A percentile compares a stretch with the other conserved stretches of the same genome.
Conservation (phyloP, 2,113 vertebrate species). For the Nettapus auritus region DNA sequence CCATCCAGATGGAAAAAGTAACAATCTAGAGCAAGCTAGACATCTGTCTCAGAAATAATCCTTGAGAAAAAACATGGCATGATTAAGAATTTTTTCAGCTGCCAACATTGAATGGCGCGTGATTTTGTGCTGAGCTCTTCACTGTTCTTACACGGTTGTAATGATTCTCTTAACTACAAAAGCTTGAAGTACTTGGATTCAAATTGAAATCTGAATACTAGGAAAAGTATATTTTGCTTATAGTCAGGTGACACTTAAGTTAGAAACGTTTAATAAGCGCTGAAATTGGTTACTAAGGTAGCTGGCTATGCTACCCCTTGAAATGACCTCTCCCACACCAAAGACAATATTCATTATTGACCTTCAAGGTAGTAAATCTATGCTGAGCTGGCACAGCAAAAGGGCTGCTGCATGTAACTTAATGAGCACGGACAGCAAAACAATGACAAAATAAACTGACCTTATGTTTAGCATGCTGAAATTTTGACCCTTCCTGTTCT, state of each 20-base stretch:
- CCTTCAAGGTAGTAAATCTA: constrained; percentile 42
- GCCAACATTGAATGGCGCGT: neutral
- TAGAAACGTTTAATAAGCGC: neutral
- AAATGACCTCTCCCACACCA: constrained; percentile 6
- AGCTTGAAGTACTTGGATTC: neutral
- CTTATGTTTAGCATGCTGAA: constrained; percentile 75
- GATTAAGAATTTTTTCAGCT: constrained; percentile 34
- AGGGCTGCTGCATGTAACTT: neutral
- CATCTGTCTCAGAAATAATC: constrained; percentile 18
- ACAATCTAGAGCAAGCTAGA: neutral
- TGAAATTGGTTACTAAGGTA: neutral
- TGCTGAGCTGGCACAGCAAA: constrained; percentile 6
- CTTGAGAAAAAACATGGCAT: neutral
- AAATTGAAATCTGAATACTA: neutral
- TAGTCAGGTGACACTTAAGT: neutral
- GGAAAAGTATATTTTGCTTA: neutral
- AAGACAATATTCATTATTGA: neutral
- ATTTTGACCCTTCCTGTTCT: constrained; percentile 74
- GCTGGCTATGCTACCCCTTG: neutral
- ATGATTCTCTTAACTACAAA: neutral
- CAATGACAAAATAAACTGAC: constrained; percentile 60
- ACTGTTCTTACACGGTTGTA: neutral
- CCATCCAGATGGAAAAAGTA: neutral
- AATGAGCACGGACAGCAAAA: neutral
- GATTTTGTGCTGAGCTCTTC: neutral